Conservation (phyloP, 2,888 invertebrate species). For the Agrochola macilenta region DNA sequence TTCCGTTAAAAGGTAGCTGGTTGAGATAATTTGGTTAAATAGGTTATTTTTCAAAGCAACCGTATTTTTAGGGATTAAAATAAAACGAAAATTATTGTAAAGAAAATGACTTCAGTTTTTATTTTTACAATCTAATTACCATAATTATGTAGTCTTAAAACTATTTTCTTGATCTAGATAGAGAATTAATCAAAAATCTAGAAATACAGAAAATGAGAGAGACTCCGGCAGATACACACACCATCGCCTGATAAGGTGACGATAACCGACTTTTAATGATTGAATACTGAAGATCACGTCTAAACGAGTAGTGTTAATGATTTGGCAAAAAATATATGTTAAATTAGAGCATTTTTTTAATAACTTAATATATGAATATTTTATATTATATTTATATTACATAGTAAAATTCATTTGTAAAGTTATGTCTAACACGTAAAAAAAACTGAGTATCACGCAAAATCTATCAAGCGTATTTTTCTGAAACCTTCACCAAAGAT, state of each 20-base stretch:
- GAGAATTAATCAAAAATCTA: background rate
- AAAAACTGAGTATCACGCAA: too few species aligned
- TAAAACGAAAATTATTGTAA: background rate
- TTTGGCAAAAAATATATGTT: too few species aligned
- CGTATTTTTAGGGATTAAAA: background rate
- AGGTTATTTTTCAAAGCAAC: background rate
- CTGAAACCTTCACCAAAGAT: too few species aligned
- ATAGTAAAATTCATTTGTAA: too few species aligned
- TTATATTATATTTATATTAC: too few species aligned
- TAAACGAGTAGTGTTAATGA: too few species aligned
- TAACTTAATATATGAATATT: too few species aligned
- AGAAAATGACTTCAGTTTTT: background rate
- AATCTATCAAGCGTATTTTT: too few species aligned
- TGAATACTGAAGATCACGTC: too few species aligned
- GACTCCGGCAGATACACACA: background rate
- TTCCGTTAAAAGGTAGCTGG: background rate
- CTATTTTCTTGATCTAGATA: background rate
- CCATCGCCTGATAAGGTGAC: background rate
- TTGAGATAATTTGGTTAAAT: background rate
- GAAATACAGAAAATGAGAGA: background rate
- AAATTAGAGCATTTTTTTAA: too few species aligned
- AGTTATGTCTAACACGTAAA: too few species aligned
- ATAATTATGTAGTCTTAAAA: background rate
- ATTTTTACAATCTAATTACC: background rate
- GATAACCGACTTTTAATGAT: too few species aligned